Base-by-base conservation (phyloP, 2,888 invertebrate species). In the Acronicta leporina region DNA sequence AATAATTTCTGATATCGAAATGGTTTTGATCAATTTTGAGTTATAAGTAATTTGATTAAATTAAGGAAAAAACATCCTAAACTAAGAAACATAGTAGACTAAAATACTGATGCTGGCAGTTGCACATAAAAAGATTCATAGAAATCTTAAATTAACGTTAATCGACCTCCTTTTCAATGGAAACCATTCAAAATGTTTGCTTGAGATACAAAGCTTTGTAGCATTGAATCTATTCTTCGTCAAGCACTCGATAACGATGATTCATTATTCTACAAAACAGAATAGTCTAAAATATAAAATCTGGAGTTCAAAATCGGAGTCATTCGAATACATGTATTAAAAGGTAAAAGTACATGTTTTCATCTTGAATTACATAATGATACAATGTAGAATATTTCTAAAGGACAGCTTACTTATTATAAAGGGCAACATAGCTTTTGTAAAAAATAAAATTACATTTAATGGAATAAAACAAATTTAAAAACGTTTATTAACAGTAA, bases 241-340 rank as follows among this genome's bases (percentile, higher is more conserved):
- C 35, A 42, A 27, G 48, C 42, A 55, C 42, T 56, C 57, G 51
- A 70, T 55, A 51, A 35, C 35, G 35, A 48, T 64, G 65, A 67
- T 45, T 71, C 66, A 67, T 15, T 14, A 6, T 33, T 40, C 33
- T 33, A n/a, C 13, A 52, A 49, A 42, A 52, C 44, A 15, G 33
- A 48, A 56, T 16, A 40, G 4, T 16, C 33, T 55, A 46, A 43
- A 46, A 41, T 48, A 15, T 11, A 40, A 25, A 20, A 2, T 11
- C 15, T 33, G 4, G 25, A 11, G 38, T 5, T 16, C 15, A 6
- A 30, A 11, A 40, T 48, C n/a, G 4, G 5, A n/a, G n/a, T 38
- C 38, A 33, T 33, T 33, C 1, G 33, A 33, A 33, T 33, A n/a
- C n/a, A 4, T 20, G 20, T 20, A 20, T 20, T 20, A 20, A 20